Conservation (phyloP, 2,797 vertebrate species). For the Tenualosa thibaudeaui region DNA sequence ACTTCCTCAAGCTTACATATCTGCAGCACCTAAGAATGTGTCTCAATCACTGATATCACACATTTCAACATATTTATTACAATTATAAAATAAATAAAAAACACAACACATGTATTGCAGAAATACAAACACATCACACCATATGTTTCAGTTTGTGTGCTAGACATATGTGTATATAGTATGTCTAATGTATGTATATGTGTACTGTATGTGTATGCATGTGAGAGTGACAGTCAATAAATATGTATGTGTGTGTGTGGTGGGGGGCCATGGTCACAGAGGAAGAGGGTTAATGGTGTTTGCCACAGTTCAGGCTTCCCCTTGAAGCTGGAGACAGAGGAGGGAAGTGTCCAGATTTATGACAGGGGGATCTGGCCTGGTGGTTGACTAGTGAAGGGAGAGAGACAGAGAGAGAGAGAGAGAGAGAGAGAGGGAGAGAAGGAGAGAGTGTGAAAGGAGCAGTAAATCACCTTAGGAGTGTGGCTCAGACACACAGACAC, state of each 20-base stretch:
- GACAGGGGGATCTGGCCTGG: conserved; percentile 60
- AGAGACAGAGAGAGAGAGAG: conserved; percentile 6
- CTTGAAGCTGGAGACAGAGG: conserved; percentile 77
- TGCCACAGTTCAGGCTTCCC: conserved; percentile 73
- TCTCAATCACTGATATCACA: no score
- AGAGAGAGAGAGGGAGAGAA: neutral
- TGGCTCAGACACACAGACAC: conserved; percentile 46
- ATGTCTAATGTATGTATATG: no score
- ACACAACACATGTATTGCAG: conserved; percentile 34
- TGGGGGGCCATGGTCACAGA: conserved; percentile 52
- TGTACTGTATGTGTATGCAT: neutral
- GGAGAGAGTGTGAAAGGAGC: conserved; percentile 30
- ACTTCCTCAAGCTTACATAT: neutral
- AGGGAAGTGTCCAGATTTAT: conserved; percentile 83
- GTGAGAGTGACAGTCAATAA: neutral
- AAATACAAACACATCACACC: neutral
- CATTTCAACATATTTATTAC: neutral
- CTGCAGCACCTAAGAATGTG: no score
- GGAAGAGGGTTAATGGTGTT: conserved; percentile 73
- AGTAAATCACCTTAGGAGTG: conserved; percentile 73
- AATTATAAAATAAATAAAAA: no score
- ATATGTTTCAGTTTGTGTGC: neutral
- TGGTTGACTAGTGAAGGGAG: conserved; percentile 66
- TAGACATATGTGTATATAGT: neutral
- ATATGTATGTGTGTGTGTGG: conserved; percentile 1